Conservation (phyloP, 2,888 invertebrate genomes). For the Ectropis crepuscularia region DNA sequence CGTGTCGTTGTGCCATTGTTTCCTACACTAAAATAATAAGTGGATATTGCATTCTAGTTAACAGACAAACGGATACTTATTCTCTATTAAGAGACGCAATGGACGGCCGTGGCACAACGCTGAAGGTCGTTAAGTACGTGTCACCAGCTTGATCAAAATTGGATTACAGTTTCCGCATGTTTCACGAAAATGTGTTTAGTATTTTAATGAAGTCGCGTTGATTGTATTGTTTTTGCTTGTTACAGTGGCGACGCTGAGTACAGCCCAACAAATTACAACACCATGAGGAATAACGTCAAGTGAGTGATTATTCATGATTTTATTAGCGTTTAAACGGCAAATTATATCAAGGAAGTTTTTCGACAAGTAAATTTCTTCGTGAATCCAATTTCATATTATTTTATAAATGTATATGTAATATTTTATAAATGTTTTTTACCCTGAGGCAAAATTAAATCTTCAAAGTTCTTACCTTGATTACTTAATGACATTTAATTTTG, state of each 20-base stretch:
- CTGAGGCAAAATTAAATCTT: too few relatives aligned
- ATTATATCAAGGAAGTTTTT: not conserved
- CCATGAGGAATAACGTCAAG: slow-evolving; percentile 78
- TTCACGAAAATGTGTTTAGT: slow-evolving; percentile 8
- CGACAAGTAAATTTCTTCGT: too few relatives aligned
- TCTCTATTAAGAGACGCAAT: slow-evolving; percentile 36
- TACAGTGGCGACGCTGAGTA: slow-evolving; percentile 76
- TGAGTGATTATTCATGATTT: slow-evolving; percentile 54
- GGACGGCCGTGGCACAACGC: slow-evolving; percentile 34
- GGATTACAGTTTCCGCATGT: slow-evolving; percentile 13
- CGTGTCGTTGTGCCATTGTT: slow-evolving; percentile 60
- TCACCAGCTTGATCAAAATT: slow-evolving; percentile 9
- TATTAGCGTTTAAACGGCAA: not conserved
- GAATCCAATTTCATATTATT: too few relatives aligned
- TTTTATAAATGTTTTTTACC: too few relatives aligned
- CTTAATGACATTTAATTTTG: too few relatives aligned
- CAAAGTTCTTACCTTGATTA: too few relatives aligned
- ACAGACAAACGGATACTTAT: slow-evolving; percentile 34
- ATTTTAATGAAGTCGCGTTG: slow-evolving; percentile 10
- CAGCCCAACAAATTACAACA: slow-evolving; percentile 72
- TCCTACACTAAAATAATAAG: slow-evolving; percentile 53
- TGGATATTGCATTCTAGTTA: slow-evolving; percentile 66
- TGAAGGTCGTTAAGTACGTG: slow-evolving; percentile 32
- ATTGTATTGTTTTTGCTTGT: slow-evolving; percentile 45
- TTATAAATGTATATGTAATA: too few relatives aligned